A percentile compares a stretch with the other conserved stretches of the same genome.
Evolutionary conservation across 2,797 vertebrate species (phyloP).

Genomic region (Alca torda): DNA sequence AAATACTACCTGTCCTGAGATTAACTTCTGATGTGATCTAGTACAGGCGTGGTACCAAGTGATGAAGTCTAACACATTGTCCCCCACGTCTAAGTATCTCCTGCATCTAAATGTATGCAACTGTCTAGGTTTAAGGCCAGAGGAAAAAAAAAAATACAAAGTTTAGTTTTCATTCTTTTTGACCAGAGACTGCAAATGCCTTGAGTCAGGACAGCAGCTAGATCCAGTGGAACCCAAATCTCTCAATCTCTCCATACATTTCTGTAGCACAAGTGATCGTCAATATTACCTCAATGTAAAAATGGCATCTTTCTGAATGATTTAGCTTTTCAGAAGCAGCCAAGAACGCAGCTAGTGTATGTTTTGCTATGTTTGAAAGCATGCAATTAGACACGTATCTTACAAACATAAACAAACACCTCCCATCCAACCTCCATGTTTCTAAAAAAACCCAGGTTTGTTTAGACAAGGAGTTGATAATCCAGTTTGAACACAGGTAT

Average conservation of each 20-base stretch:
- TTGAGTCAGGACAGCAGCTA: neutral
- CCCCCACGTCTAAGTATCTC: neutral
- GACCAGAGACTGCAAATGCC: neutral
- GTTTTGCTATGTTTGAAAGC: constrained; percentile 45
- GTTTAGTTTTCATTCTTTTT: neutral
- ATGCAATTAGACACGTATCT: constrained; percentile 6
- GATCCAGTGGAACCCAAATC: neutral
- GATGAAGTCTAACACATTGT: neutral
- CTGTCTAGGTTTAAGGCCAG: neutral
- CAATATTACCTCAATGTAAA: neutral
- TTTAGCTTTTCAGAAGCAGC: constrained; percentile 12
- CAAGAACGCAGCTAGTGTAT: neutral
- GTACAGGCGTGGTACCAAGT: neutral
- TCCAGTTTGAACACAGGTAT: constrained; percentile 63
- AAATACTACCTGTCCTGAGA: neutral
- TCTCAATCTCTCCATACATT: neutral
- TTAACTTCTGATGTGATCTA: neutral
- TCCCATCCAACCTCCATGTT: constrained; percentile 39
- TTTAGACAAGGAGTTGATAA: constrained; percentile 68
- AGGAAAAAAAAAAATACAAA: neutral
- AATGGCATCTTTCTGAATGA: neutral
- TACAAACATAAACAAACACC: constrained; percentile 46
- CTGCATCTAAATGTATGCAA: neutral
- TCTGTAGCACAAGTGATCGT: neutral
- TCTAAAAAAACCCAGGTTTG: constrained; percentile 45